Base-by-base conservation (phyloP, 2,888 invertebrate species). In the Philonicus albiceps region DNA sequence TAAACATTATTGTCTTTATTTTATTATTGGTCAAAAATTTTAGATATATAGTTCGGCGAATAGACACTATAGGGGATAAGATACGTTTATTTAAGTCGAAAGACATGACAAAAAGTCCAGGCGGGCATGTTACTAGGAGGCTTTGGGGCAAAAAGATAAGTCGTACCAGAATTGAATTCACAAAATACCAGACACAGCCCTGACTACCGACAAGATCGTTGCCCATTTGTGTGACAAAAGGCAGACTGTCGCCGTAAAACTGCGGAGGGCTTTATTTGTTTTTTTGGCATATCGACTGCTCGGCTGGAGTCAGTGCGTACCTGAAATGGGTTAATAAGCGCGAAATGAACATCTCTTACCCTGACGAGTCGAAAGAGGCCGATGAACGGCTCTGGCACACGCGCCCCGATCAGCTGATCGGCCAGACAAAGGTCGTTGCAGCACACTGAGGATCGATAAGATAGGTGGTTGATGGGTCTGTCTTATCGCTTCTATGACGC, bases 391-490 rank as follows among this genome's bases (percentile, higher is more conserved):
- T 74, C 34, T 37, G 19, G 37, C 34, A 22, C 53, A 30, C 55
- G 55, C 55, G 34, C 34, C 64, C 4, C 49, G 19, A 55, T 81
- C 81, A 81, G 81, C 55, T 64, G 81, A 81, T 81, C 30, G 30
- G n/a, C 43, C 22, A 43, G 64, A 64, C 64, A 64, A 64, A 64
- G 64, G 64, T 64, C 64, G 64, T 2, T 27, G 64, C 22, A 64
- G 7, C 11, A 64, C 64, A 11, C 64, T 64, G 34, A 27, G 53
- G 81, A 81, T 55, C n/a, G 55, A 19, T 49, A 34, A 30, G 30
- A 40, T 49, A 19, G 22, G 81, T 19, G 37, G 11, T 19, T n/a
- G 76, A 8, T 40, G 76, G 37, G 40, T 22, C 43, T 22, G 22
- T 27, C 22, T 64, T 64, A 49, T 6, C 49, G 34, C 22, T 76